Evolutionary conservation across 2,888 invertebrate species (phyloP).

Genomic region (Arge pagana): DNA sequence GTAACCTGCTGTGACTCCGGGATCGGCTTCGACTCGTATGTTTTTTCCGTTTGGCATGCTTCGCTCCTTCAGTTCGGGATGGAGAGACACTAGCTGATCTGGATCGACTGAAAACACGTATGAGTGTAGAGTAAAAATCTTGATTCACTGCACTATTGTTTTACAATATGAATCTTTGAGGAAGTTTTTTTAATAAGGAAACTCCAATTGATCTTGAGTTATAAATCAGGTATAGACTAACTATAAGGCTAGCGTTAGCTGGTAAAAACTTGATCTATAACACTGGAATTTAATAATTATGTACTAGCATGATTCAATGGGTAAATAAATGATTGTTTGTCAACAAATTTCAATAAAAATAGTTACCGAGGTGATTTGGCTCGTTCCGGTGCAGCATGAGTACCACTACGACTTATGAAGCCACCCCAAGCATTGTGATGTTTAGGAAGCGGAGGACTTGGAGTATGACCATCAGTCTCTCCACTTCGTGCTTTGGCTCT

Average conservation of each 20-base stretch:
- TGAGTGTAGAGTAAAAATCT: not conserved
- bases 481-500: constrained; percentile 62
- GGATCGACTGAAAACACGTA: constrained; percentile 41
- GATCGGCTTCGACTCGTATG: constrained; percentile 57
- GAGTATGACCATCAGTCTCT: constrained; percentile 61
- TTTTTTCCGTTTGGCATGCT: constrained; percentile 54
- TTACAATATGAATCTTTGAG: too few relatives aligned
- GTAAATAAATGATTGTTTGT: too few relatives aligned
- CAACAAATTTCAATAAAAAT: too few relatives aligned
- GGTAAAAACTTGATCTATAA: too few relatives aligned
- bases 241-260: too few relatives aligned
- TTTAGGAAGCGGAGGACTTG: constrained; percentile 59
- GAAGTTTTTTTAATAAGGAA: too few relatives aligned
- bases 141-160: too few relatives aligned
- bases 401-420: constrained; percentile 64
- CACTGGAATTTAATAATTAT: too few relatives aligned
- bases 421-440: constrained; percentile 73
- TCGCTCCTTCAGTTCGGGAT: constrained; percentile 45
- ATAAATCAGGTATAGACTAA: too few relatives aligned
- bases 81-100: constrained; percentile 52
- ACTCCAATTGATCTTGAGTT: too few relatives aligned
- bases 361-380: constrained; percentile 54
- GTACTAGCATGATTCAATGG: too few relatives aligned
- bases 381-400: constrained; percentile 51
- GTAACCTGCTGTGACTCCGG: constrained; percentile 53